phyloP scores from a whole-genome alignment of 2,888 invertebrate species.

The Nemoura dubitans region DNA sequence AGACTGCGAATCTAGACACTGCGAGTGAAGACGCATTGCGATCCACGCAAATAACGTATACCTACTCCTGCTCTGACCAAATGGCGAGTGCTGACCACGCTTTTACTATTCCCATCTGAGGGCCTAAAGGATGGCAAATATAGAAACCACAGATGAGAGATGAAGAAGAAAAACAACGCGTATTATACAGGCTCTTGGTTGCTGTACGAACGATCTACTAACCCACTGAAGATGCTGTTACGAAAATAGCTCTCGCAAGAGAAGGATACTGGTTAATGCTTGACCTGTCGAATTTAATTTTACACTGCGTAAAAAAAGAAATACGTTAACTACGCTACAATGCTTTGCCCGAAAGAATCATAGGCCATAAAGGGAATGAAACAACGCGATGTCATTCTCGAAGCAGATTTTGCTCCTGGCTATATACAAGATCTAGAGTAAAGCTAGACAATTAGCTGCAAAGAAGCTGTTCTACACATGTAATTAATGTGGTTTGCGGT shows the following conservation, averaged over 20 bases:
- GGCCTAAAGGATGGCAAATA: conserved; percentile 17
- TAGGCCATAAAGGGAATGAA: background rate
- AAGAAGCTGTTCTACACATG: background rate
- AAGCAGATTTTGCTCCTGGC: background rate
- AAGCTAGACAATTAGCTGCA: background rate
- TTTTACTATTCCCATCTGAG: background rate
- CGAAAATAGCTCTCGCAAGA: conserved; percentile 8
- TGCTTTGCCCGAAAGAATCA: background rate
- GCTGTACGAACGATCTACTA: conserved; percentile 15
- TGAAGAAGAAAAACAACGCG: conserved; percentile 2
- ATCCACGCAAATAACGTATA: too few species aligned
- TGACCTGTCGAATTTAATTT: conserved; percentile 16
- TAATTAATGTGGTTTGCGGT: background rate
- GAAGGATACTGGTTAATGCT: conserved; percentile 14
- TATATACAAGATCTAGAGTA: background rate
- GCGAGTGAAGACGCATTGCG: too few species aligned
- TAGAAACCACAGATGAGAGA: background rate
- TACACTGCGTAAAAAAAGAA: background rate
- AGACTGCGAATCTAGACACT: background rate
- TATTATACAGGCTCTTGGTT: background rate
- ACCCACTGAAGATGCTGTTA: conserved; percentile 26
- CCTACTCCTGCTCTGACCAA: too few species aligned
- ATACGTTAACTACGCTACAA: background rate
- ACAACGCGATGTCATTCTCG: background rate
- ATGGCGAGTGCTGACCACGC: too few species aligned